These are phyloP conservation scores for Onychostoma macrolepis DNA, from an alignment of 2,113 vertebrate species.

Conservation along the genomic window DNA sequence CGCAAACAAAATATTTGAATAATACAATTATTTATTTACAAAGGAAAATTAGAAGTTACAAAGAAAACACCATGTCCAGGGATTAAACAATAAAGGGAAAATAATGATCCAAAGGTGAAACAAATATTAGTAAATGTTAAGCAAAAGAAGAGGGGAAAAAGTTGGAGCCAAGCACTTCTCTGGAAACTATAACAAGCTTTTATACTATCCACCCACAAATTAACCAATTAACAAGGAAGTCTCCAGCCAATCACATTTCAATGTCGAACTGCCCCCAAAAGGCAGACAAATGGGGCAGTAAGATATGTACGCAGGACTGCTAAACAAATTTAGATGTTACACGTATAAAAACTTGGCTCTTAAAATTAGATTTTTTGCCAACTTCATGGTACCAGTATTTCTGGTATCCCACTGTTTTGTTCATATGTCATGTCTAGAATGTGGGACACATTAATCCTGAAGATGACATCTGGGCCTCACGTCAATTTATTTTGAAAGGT, in stretches of 20 bases:
- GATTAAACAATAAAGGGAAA: too few relatives aligned
- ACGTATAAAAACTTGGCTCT: neutral
- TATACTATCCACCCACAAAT: too few relatives aligned
- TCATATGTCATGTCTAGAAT: slow-evolving; percentile 22
- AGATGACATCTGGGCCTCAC: slow-evolving; percentile 7
- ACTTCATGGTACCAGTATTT: slow-evolving; percentile 10
- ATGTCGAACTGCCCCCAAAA: neutral
- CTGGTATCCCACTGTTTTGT: slow-evolving; percentile 21
- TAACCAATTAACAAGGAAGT: neutral
- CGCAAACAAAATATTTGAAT: too few relatives aligned
- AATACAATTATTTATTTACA: too few relatives aligned
- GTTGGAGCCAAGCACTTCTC: too few relatives aligned
- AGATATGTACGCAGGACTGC: neutral
- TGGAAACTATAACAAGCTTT: too few relatives aligned
- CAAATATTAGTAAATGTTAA: too few relatives aligned
- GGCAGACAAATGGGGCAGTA: too few relatives aligned
- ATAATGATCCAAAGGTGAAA: too few relatives aligned
- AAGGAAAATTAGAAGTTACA: too few relatives aligned
- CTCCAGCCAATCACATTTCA: neutral
- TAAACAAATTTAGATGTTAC: slow-evolving; percentile 3
- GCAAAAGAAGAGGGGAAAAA: too few relatives aligned
- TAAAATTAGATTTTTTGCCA: neutral
- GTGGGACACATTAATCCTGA: slow-evolving; percentile 83
- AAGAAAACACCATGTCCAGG: too few relatives aligned
- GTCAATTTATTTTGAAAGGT: slow-evolving; percentile 32